Conservation (phyloP, 2,113 vertebrate genomes). For the Benitochromis conjunctus region DNA sequence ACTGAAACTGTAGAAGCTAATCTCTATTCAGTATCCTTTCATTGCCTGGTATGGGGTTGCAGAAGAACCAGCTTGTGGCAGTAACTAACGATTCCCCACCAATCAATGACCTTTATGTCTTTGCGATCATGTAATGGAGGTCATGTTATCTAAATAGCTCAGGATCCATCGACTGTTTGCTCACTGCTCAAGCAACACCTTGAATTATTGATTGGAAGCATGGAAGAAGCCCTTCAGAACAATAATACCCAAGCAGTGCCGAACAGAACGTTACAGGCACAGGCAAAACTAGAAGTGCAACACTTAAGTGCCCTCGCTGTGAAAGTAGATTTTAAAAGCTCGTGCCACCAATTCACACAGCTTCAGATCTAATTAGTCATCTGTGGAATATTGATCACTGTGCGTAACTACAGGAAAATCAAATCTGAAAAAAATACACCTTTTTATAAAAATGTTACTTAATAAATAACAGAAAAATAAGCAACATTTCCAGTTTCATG, state of each 20-base stretch:
- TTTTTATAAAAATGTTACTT: background rate
- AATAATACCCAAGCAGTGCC: background rate
- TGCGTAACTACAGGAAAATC: background rate
- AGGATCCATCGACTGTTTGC: conserved; percentile 52
- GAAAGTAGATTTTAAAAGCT: background rate
- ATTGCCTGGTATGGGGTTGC: background rate
- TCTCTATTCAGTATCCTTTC: conserved; percentile 4
- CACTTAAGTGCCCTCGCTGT: background rate
- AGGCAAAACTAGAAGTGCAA: background rate
- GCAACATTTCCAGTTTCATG: background rate
- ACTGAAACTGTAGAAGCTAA: background rate
- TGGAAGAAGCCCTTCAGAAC: conserved; percentile 17
- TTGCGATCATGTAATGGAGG: conserved; percentile 52
- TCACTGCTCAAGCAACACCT: conserved; percentile 41
- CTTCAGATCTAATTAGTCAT: background rate
- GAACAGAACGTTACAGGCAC: background rate
- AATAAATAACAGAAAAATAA: background rate
- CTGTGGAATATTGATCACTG: background rate
- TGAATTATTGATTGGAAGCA: conserved; percentile 54
- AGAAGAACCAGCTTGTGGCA: conserved; percentile 18
- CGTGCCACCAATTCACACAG: background rate
- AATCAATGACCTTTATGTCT: conserved; percentile 55
- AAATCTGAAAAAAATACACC: background rate
- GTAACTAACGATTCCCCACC: conserved; percentile 25
- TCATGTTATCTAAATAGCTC: conserved; percentile 46